Evolutionary conservation across 1,140 invertebrate species (phyloP), one percentile per base, ranked within the genome.

Genomic region (Hyphantria cunea): DNA sequence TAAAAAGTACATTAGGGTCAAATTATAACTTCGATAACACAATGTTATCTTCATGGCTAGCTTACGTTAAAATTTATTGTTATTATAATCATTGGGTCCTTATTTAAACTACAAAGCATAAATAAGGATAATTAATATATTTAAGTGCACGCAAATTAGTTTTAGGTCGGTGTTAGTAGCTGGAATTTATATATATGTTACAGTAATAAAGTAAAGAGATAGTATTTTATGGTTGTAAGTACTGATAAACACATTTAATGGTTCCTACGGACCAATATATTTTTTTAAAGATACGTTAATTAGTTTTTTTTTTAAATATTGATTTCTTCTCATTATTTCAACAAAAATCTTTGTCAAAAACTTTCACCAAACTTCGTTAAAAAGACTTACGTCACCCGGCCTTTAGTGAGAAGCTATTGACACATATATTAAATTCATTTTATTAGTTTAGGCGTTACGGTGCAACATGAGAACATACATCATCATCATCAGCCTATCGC

Each of bases 161-260:
- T 65, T 63, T 66, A 77, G 74, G 70, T 54, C 66, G 58, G 37
- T 52, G 14, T 54, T 78, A 76, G 80, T 83, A 78, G 72, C 75
- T 70, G 73, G 67, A 67, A 74, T 78, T 78, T 75, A 72, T 78
- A 80, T 80, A 73, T 71, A 60, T 66, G 34, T 60, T 51, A 44
- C 42, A 37, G 42, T 47, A 47, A 17, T 34, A n/a, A n/a, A n/a
- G 49, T 33, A 59, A 60, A 60, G 56, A 47, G 56, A 51, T 25
- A 37, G 51, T 48, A 60, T 9, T 47, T 25, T 33, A 44, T 49
- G 37, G 42, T 31, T 60, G 12, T 41, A 37, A 49, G 31, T 17
- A n/a, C 13, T 49, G 33, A 4, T 56, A 14, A 10, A 14, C 34
- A 37, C 17, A 59, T 15, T 13, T 42, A 33, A 56, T n/a, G n/a